phyloP scores from a whole-genome alignment of 2,113 vertebrate genomes.

The Cyrtonyx montezumae region DNA sequence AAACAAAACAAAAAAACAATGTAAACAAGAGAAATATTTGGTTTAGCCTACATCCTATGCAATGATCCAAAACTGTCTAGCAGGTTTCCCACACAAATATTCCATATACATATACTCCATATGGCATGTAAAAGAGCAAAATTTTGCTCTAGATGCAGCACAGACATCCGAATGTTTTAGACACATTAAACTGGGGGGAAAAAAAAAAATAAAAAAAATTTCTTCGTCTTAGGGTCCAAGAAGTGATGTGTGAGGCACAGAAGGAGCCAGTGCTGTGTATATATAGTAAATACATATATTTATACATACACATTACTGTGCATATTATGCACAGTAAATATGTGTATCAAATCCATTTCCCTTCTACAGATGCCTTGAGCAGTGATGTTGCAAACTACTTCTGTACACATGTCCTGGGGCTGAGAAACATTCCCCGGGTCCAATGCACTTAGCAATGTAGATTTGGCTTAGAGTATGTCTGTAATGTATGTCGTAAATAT shows the following conservation, averaged over 20 bases:
- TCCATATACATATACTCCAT: not conserved
- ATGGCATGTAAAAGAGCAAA: not conserved
- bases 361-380: not conserved
- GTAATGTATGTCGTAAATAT: not conserved
- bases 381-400: not conserved
- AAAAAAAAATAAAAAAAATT: not conserved
- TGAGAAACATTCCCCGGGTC: too few species aligned
- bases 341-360: not conserved
- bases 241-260: not conserved
- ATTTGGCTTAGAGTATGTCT: not conserved
- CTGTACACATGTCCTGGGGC: not conserved
- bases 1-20: not conserved
- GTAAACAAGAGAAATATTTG: not conserved
- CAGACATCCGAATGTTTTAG: not conserved
- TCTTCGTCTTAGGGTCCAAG: not conserved
- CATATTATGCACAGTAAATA: not conserved
- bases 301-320: not conserved
- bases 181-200: not conserved
- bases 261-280: not conserved
- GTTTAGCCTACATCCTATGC: fast-evolving
- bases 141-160: not conserved
- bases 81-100: not conserved
- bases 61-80: not conserved
- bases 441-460: not conserved
- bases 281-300: not conserved